Evolutionary conservation across 2,888 invertebrate genomes (phyloP).

Genomic region (Drosophila dives): DNA sequence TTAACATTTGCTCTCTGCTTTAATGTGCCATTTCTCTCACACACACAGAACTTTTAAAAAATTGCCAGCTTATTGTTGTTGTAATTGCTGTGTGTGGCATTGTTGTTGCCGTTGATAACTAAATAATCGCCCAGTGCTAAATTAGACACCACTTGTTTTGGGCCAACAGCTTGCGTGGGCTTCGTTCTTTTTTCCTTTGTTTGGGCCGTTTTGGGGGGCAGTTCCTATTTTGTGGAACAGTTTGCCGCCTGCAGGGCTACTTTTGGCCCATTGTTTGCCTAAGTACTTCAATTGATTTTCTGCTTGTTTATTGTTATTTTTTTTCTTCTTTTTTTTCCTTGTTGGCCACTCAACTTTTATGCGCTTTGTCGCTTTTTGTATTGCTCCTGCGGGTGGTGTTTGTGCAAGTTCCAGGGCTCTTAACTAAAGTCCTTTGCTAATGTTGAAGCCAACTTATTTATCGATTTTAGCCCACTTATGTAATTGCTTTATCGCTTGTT

Average conservation of each 20-base stretch:
- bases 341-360: conserved; percentile 51
- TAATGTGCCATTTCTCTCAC: conserved; percentile 2
- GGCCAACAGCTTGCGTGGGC: conserved; percentile 29
- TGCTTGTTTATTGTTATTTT: conserved; percentile 55
- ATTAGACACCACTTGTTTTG: conserved; percentile 70
- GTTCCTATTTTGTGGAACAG: conserved; percentile 29
- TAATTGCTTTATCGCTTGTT: conserved; percentile 42
- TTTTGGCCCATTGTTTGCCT: conserved; percentile 67
- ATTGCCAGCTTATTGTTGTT: conserved; percentile 42
- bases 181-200: conserved; percentile 18
- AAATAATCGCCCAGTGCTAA: conserved; percentile 72
- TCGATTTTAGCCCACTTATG: conserved; percentile 36
- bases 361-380: conserved; percentile 63
- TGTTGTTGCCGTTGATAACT: conserved; percentile 57
- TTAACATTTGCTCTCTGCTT: conserved; percentile 55
- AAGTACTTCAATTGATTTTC: conserved; percentile 78
- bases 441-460: conserved; percentile 30
- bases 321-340: not conserved
- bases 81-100: conserved; percentile 34
- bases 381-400: conserved; percentile 46
- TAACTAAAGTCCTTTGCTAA: conserved; percentile 7
- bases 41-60: conserved; percentile 28
- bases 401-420: conserved; percentile 14
- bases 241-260: conserved; percentile 30
- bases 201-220: not conserved